Evolutionary conservation across 2,113 vertebrate genomes (phyloP).

Genomic region (Turnix velox): DNA sequence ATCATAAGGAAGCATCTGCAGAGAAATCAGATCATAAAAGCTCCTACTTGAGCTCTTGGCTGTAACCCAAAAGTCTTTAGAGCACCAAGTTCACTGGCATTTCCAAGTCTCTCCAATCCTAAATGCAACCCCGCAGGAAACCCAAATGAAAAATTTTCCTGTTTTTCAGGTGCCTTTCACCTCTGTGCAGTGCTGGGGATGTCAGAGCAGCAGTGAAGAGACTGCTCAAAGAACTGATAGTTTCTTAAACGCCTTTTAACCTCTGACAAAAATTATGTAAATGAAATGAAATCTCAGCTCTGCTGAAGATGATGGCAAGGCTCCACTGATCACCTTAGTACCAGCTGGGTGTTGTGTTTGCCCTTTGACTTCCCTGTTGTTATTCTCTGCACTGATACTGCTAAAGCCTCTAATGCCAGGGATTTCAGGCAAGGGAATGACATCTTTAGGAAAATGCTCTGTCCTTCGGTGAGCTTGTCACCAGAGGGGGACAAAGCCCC

Average conservation of each 20-base stretch:
- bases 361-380: neutral
- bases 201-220: neutral
- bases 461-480: neutral
- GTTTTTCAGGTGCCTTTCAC: neutral
- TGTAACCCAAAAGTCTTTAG: neutral
- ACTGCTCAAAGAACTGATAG: too few species aligned
- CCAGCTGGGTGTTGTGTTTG: neutral
- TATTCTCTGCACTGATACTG: neutral
- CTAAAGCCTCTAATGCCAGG: neutral
- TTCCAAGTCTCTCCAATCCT: neutral
- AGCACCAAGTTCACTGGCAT: rapidly evolving
- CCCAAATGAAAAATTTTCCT: neutral
- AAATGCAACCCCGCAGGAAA: neutral
- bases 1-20: neutral
- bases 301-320: neutral
- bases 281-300: neutral
- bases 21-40: neutral
- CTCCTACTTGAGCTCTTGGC: neutral
- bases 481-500: slow-evolving; percentile 50
- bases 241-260: neutral
- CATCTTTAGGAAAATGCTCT: neutral
- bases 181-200: neutral
- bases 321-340: neutral
- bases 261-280: neutral
- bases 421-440: neutral